Evolutionary conservation across 1,140 invertebrate genomes (phyloP).

Genomic region (Caenorhabditis briggsae): DNA sequence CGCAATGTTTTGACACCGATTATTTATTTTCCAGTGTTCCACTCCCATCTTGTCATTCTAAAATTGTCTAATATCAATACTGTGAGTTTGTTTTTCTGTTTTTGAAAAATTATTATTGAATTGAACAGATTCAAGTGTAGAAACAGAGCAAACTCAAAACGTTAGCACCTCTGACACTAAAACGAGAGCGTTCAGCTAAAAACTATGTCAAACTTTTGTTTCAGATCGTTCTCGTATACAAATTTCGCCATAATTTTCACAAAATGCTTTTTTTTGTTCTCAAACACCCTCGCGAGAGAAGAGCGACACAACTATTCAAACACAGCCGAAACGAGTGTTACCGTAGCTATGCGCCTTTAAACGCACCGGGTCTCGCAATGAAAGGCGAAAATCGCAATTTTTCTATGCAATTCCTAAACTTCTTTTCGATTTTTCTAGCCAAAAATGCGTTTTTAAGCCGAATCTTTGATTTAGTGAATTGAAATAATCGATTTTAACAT

Average conservation of each 20-base stretch:
- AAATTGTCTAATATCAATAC: background rate
- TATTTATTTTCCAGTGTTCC: background rate
- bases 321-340: constrained; percentile 48
- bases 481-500: background rate
- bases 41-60: background rate
- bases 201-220: too few species aligned
- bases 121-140: too few species aligned
- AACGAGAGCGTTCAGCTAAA: too few species aligned
- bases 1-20: background rate
- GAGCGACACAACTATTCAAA: background rate
- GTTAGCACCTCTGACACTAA: too few species aligned
- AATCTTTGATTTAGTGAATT: background rate
- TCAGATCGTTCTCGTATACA: too few species aligned
- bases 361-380: background rate
- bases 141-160: too few species aligned
- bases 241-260: too few species aligned
- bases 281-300: background rate
- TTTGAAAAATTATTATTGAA: too few species aligned
- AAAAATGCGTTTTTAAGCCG: background rate
- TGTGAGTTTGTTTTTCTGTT: background rate
- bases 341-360: constrained; percentile 39
- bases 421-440: constrained; percentile 48
- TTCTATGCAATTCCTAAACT: constrained; percentile 54
- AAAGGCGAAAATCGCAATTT: background rate
- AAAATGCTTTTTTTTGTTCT: background rate